A percentile compares a stretch with the other conserved stretches of the same genome.
Evolutionary conservation across 1,140 invertebrate species (phyloP).

Genomic region (Danaus melanippus): DNA sequence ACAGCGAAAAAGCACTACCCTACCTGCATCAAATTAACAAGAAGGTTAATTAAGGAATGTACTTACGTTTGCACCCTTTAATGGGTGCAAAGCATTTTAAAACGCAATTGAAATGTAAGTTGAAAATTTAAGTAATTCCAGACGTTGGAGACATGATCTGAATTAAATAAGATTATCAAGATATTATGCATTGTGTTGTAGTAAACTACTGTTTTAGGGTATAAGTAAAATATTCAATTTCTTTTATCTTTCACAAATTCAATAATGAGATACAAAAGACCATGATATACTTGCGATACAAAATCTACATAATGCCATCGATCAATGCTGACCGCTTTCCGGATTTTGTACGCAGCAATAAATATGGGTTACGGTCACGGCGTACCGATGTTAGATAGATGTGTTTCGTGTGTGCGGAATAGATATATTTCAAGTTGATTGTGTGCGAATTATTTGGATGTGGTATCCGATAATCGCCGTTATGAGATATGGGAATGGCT

Average conservation of each 20-base stretch:
- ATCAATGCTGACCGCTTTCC: slow-evolving; percentile 30
- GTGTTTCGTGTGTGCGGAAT: slow-evolving; percentile 24
- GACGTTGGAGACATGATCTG: too few species aligned
- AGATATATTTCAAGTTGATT: slow-evolving; percentile 29
- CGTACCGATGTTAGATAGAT: slow-evolving; percentile 33
- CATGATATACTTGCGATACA: slow-evolving; percentile 28
- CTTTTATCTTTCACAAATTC: slow-evolving; percentile 17
- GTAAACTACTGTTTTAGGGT: too few species aligned
- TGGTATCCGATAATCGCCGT: slow-evolving; percentile 20
- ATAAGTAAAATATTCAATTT: slow-evolving; percentile 10
- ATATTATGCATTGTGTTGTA: too few species aligned
- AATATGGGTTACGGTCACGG: slow-evolving; percentile 27
- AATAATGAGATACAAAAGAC: slow-evolving; percentile 24
- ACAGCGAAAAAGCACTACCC: too few species aligned
- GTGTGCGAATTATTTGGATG: slow-evolving; percentile 25
- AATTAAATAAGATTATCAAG: too few species aligned
- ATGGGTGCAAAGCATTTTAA: too few species aligned
- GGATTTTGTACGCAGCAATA: slow-evolving; percentile 31
- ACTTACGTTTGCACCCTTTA: too few species aligned
- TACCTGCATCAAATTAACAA: too few species aligned
- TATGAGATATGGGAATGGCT: slow-evolving; percentile 20
- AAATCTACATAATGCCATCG: slow-evolving; percentile 35
- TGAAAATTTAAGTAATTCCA: too few species aligned
- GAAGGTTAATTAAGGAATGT: too few species aligned
- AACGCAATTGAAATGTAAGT: too few species aligned